phyloP scores from a whole-genome alignment of 2,113 vertebrate species.

The Xyliphius kryptos region DNA sequence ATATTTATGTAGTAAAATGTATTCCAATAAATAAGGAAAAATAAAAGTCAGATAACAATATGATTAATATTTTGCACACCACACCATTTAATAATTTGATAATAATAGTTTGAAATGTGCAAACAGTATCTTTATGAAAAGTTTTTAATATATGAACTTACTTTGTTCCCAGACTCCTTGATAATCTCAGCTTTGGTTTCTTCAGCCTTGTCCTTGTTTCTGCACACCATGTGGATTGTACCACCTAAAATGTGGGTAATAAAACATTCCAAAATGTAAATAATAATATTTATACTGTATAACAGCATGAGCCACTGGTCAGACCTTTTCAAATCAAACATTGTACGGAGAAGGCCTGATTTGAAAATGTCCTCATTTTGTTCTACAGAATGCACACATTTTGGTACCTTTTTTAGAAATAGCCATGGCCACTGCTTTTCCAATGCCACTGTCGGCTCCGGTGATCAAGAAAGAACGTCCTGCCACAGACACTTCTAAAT shows the following conservation, averaged over 20 bases:
- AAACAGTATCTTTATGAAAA: no score
- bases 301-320: neutral
- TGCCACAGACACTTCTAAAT: conserved; percentile 64
- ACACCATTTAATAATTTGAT: no score
- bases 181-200: conserved; percentile 67
- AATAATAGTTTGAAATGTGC: no score
- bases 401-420: conserved; percentile 66
- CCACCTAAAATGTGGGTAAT: conserved; percentile 52
- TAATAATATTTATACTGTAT: neutral
- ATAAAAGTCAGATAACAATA: no score
- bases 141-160: no score
- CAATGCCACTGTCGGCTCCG: conserved; percentile 71
- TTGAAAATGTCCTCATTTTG: no score
- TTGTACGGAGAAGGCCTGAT: no score
- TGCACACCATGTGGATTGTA: conserved; percentile 71
- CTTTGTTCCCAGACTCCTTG: conserved; percentile 70
- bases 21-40: no score
- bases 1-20: no score
- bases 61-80: no score
- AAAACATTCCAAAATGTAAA: neutral
- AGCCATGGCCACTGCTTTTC: conserved; percentile 63
- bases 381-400: neutral
- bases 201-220: conserved; percentile 73
- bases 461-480: conserved; percentile 71
- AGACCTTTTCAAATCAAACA: neutral